Conservation (phyloP, 2,113 vertebrate species). For the Hydropotes inermis region DNA sequence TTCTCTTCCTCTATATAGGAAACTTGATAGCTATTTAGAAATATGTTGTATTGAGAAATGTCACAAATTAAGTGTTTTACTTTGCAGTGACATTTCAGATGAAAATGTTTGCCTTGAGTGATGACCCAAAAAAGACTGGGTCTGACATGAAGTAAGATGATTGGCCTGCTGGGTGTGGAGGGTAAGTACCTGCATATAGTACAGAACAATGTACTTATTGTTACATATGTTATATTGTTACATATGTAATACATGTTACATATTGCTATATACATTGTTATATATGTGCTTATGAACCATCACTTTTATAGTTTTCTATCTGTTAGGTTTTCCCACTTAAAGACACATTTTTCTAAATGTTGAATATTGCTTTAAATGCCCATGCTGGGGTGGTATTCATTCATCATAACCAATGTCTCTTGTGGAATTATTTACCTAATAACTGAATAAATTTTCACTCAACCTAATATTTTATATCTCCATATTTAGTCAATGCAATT, state of each 20-base stretch:
- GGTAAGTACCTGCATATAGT: neutral
- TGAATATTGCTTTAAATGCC: neutral
- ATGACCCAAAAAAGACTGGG: neutral
- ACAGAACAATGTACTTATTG: neutral
- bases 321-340: neutral
- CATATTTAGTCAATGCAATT: neutral
- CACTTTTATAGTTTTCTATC: neutral
- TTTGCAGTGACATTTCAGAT: neutral
- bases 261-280: too few relatives aligned
- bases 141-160: neutral
- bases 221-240: too few relatives aligned
- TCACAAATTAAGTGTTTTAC: neutral
- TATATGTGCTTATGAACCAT: neutral
- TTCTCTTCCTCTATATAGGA: neutral
- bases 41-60: neutral
- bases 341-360: neutral
- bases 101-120: neutral
- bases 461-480: neutral
- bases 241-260: too few relatives aligned
- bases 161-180: neutral
- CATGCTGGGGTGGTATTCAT: neutral
- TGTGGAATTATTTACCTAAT: constrained; percentile 38
- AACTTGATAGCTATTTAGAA: neutral
- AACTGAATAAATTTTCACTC: neutral
- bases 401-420: neutral